Evolutionary conservation across 2,113 vertebrate genomes (phyloP).

Genomic region (Corythornis madagascariensis): DNA sequence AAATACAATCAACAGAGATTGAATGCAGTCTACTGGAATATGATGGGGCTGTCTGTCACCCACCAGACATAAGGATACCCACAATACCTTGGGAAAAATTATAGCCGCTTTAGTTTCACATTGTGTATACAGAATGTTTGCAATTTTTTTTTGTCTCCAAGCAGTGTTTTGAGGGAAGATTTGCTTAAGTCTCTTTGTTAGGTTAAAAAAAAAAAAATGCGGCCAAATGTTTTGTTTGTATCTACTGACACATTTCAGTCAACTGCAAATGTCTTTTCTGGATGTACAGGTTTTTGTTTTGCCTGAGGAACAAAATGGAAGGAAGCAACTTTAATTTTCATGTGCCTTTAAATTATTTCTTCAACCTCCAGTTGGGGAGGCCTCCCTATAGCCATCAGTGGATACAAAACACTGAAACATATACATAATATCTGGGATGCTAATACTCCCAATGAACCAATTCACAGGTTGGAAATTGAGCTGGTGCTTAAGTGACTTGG

Average conservation of each 20-base stretch:
- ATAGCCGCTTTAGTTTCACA: neutral
- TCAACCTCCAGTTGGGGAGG: neutral
- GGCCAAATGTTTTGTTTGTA: neutral
- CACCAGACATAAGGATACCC: neutral
- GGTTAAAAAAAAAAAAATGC: neutral
- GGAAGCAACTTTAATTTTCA: neutral
- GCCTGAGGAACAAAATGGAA: neutral
- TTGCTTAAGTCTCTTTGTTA: slow-evolving; percentile 16
- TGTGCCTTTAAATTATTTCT: slow-evolving; percentile 1
- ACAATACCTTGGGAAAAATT: neutral
- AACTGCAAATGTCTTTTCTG: neutral
- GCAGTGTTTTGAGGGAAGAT: neutral
- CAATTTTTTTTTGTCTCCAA: neutral
- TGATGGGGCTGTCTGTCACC: neutral
- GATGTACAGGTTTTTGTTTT: neutral
- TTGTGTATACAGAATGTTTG: neutral
- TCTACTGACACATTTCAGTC: slow-evolving; percentile 15
- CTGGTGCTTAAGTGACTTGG: neutral
- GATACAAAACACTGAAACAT: neutral
- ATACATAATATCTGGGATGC: neutral
- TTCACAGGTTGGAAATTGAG: neutral
- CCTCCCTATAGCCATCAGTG: neutral
- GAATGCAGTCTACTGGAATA: neutral
- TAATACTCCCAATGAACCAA: neutral
- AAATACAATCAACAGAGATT: neutral